These are phyloP conservation scores for Subacronicta megacephala DNA, from an alignment of 2,888 invertebrate species.

Conservation along the genomic window DNA sequence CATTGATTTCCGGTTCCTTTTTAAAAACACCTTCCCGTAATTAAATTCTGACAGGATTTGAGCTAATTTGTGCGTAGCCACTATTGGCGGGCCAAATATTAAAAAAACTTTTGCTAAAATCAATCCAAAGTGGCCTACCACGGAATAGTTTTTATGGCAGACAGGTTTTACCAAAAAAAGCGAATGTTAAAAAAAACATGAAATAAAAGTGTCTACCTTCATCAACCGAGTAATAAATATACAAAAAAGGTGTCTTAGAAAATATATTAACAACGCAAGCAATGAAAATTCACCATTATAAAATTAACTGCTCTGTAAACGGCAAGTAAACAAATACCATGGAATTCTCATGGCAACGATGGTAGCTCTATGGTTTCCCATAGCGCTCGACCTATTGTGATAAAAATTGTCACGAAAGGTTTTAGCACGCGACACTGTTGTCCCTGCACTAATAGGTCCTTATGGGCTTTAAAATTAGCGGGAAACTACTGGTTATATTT, in stretches of 20 bases:
- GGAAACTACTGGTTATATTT: too few species aligned
- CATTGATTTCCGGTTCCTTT: constrained; percentile 2
- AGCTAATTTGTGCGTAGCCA: too few species aligned
- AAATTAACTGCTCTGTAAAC: constrained; percentile 26
- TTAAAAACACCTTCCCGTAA: not conserved
- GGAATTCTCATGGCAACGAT: constrained; percentile 16
- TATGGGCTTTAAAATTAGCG: constrained; percentile 28
- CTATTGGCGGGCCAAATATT: too few species aligned
- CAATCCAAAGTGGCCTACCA: too few species aligned
- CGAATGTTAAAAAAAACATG: not conserved
- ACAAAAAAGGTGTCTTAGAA: constrained; percentile 4
- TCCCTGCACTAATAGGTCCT: constrained; percentile 9
- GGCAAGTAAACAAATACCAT: constrained; percentile 26
- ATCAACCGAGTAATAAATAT: constrained; percentile 4
- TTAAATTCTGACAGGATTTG: too few species aligned
- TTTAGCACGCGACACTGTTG: constrained; percentile 54
- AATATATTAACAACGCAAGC: constrained; percentile 11
- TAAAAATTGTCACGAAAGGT: constrained; percentile 56
- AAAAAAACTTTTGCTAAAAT: too few species aligned
- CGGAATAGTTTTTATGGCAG: not conserved
- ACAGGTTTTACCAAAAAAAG: not conserved
- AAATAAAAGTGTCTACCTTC: constrained; percentile 3
- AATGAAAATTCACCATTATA: constrained; percentile 8
- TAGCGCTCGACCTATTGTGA: constrained; percentile 38
- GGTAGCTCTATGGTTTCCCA: constrained; percentile 19